Base-by-base conservation (phyloP, 2,797 vertebrate species). In the Neomorphus geoffroyi region DNA sequence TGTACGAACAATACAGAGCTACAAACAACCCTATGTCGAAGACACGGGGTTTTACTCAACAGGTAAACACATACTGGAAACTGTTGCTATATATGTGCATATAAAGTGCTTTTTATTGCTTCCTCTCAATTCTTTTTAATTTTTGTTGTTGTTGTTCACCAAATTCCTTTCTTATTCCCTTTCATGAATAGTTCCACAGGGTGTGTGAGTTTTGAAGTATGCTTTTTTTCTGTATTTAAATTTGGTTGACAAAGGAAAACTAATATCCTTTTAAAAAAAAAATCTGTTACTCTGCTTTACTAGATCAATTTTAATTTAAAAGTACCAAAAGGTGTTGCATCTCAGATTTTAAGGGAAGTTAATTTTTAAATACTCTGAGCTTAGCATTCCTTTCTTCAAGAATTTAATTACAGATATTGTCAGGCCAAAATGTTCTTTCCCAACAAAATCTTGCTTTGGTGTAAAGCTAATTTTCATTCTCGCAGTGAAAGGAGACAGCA, bases 391-490 rank as follows among this genome's bases (percentile, higher is more conserved):
- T 56, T 16, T 67, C n/a, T 57, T 54, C 67, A 88, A 54, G 79
- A 96, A 96, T 88, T 91, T 72, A 90, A 86, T 94, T 91, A 83
- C 33, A 71, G 51, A 65, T 74, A 79, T 75, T 90, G 80, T 92
- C 56, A 92, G 35, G 50, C 41, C 15, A 74, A 92, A 94, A 43
- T 57, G 58, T 78, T 86, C 15, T 54, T 89, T 86, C 65, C 35
- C 77, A 65, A 80, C 75, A 78, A 89, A 91, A 65, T 30, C 86
- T 87, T 70, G 1, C 53, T 85, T 83, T 62, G 80, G 45, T 78
- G 71, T 64, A 95, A 91, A 94, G 41, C 41, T 91, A 72, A 65
- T 96, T 94, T 93, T 83, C 72, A 37, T 80, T 58, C 65, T 78
- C 65, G 22, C 21, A 22, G 24, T 65, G 30, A 78, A 83, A 28